Evolutionary conservation across 2,888 invertebrate species (phyloP).

Genomic region (Drosophila cognata): DNA sequence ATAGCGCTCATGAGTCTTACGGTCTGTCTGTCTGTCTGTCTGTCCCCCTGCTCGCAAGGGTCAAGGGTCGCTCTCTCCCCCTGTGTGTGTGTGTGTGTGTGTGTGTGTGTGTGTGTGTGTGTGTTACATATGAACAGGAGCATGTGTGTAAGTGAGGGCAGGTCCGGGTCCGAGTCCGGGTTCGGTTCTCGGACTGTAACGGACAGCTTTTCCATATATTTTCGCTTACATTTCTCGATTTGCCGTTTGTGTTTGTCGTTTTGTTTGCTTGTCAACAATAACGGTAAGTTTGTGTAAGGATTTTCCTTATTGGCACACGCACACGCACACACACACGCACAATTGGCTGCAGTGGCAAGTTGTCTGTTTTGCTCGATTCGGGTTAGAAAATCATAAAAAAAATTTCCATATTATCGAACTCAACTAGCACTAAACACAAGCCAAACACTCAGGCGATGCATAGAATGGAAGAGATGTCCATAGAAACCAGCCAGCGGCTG

Average conservation of each 20-base stretch:
- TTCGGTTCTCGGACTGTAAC: constrained; percentile 12
- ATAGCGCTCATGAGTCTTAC: constrained; percentile 72
- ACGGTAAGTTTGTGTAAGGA: constrained; percentile 38
- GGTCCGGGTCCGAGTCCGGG: constrained; percentile 35
- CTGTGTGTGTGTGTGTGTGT: background rate
- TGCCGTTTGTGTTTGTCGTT: constrained; percentile 39
- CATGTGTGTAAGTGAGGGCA: constrained; percentile 32
- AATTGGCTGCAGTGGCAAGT: constrained; percentile 41
- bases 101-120: background rate
- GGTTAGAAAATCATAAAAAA: constrained; percentile 78
- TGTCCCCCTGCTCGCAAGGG: constrained; percentile 40
- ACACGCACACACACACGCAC: constrained; percentile 5
- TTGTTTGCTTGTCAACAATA: constrained; percentile 68
- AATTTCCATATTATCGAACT: constrained; percentile 84
- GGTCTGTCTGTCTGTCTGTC: constrained; percentile 15
- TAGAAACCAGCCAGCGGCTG: constrained; percentile 4
- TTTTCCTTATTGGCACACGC: constrained; percentile 40
- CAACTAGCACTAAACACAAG: constrained; percentile 65
- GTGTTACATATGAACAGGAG: background rate
- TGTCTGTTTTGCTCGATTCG: constrained; percentile 54
- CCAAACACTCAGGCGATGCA: constrained; percentile 14
- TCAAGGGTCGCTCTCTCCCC: constrained; percentile 58
- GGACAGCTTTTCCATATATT: constrained; percentile 57
- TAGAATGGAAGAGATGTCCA: constrained; percentile 15
- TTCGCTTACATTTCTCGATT: constrained; percentile 61